These are phyloP conservation scores for Cerastis leucographa DNA, from an alignment of 2,888 invertebrate species.

Conservation along the genomic window DNA sequence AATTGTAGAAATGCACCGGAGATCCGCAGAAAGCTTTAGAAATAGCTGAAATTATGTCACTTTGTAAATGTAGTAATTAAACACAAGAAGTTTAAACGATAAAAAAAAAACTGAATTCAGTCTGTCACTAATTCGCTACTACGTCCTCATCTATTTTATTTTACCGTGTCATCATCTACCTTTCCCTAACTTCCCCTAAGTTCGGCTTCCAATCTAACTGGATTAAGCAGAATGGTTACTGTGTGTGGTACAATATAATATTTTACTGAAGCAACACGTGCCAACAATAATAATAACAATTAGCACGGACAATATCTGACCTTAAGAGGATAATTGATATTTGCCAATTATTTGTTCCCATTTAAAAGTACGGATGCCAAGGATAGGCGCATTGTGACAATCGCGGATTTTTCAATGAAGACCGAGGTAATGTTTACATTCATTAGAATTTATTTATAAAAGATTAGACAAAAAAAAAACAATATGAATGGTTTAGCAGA, in stretches of 20 bases:
- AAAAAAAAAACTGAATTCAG: not conserved
- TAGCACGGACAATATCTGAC: not conserved
- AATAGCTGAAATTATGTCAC: slow-evolving; percentile 29
- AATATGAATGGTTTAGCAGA: not conserved
- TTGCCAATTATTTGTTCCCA: slow-evolving; percentile 13
- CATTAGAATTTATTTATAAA: not conserved
- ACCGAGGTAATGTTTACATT: not conserved
- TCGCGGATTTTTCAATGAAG: not conserved
- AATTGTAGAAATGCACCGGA: slow-evolving; percentile 39
- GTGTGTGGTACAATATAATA: not conserved
- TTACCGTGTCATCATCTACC: not conserved
- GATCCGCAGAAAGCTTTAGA: slow-evolving; percentile 45
- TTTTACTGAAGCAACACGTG: slow-evolving; percentile 3
- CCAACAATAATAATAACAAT: slow-evolving; percentile 27
- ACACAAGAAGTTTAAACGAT: not conserved
- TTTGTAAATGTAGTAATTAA: not conserved
- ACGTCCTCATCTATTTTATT: not conserved
- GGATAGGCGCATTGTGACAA: not conserved
- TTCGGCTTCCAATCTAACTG: not conserved
- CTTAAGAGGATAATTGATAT: slow-evolving; percentile 5
- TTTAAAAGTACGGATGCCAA: not conserved
- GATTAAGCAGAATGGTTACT: not conserved
- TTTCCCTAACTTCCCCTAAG: not conserved
- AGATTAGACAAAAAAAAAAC: not conserved
- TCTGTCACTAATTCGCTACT: too few species aligned